These are phyloP conservation scores for Syngnathus rostellatus DNA, from an alignment of 2,797 vertebrate species.

Conservation along the genomic window DNA sequence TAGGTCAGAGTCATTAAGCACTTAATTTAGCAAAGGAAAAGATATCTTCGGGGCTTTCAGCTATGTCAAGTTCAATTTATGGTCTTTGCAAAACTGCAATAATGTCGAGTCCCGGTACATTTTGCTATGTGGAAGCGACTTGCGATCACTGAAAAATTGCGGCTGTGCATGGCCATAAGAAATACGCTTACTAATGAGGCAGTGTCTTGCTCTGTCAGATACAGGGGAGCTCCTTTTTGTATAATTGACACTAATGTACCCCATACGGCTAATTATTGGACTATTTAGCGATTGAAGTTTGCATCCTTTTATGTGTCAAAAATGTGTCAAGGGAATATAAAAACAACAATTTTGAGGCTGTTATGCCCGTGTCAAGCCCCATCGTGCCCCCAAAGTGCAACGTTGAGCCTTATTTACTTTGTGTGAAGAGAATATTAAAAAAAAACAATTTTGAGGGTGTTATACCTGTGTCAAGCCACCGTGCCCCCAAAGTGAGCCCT, in stretches of 20 bases:
- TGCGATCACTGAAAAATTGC: background rate
- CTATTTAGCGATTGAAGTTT: background rate
- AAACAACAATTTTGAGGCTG: background rate
- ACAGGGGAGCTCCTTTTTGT: background rate
- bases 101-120: background rate
- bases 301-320: background rate
- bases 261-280: background rate
- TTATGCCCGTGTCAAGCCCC: background rate
- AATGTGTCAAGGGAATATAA: background rate
- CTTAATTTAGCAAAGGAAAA: conserved; percentile 42
- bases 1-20: conserved; percentile 49
- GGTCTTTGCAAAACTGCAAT: conserved; percentile 5
- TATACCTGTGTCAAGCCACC: background rate
- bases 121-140: background rate
- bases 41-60: conserved; percentile 29
- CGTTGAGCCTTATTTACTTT: background rate
- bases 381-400: background rate
- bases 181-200: background rate
- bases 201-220: background rate
- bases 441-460: background rate
- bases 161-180: background rate
- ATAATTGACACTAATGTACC: conserved; percentile 2
- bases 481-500: background rate
- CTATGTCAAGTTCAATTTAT: conserved; percentile 20
- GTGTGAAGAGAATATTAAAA: background rate